These are phyloP conservation scores for Disparrhopalites patrizii DNA, from an alignment of 2,888 invertebrate genomes.

Conservation along the genomic window DNA sequence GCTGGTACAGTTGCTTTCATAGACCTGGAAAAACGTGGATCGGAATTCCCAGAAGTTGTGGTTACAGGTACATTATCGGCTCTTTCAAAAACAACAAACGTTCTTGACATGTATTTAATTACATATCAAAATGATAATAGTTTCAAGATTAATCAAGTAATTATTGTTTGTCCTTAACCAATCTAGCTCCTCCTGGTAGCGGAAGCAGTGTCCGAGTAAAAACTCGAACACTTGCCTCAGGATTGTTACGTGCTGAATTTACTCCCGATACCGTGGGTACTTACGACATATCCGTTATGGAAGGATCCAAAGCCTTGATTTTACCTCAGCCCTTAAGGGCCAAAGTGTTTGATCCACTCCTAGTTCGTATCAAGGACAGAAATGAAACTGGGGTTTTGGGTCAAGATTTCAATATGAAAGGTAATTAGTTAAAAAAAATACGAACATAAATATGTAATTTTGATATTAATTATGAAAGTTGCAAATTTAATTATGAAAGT, in stretches of 20 bases:
- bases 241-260: constrained; percentile 65
- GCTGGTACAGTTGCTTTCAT: constrained; percentile 54
- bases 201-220: constrained; percentile 43
- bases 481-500: too few species aligned
- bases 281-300: constrained; percentile 66
- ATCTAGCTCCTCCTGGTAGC: constrained; percentile 54
- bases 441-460: too few species aligned
- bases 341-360: constrained; percentile 67
- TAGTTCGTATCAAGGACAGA: constrained; percentile 68
- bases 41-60: constrained; percentile 55
- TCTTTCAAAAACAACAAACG: not conserved
- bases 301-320: constrained; percentile 61
- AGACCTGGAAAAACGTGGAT: constrained; percentile 54
- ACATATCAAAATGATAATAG: not conserved
- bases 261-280: constrained; percentile 70
- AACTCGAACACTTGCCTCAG: constrained; percentile 49
- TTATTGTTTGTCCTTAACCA: not conserved
- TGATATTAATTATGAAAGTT: not conserved
- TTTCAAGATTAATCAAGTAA: not conserved
- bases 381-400: constrained; percentile 71
- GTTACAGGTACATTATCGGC: constrained; percentile 54
- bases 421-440: constrained; percentile 52
- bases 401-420: constrained; percentile 72
- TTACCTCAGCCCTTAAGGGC: constrained; percentile 66
- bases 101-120: not conserved